A percentile compares a stretch with the other conserved stretches of the same genome.
These are phyloP conservation scores for Scatophagus argus DNA, from an alignment of 2,113 vertebrate species.

Conservation along the genomic window DNA sequence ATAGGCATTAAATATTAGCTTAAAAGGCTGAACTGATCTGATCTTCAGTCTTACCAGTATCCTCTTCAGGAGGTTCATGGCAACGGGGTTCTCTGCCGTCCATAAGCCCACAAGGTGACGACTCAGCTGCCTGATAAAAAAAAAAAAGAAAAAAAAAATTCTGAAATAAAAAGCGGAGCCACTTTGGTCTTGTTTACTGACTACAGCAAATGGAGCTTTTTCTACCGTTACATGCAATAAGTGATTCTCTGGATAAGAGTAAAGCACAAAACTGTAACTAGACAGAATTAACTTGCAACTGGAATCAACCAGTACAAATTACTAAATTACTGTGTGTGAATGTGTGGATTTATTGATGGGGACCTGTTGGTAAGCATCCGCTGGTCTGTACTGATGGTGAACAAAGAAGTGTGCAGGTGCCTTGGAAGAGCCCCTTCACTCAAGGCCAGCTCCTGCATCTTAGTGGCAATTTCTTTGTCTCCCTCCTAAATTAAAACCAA, in stretches of 20 bases:
- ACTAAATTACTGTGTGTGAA: neutral
- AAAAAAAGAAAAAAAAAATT: slow-evolving; percentile 20
- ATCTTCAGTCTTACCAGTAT: slow-evolving; percentile 90
- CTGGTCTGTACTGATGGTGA: slow-evolving; percentile 97
- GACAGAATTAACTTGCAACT: neutral
- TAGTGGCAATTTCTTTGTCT: slow-evolving; percentile 98
- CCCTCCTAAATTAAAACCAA: slow-evolving; percentile 87
- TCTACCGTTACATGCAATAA: neutral
- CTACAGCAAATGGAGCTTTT: neutral
- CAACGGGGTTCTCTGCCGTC: slow-evolving; percentile 95
- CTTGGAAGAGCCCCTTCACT: slow-evolving; percentile 97
- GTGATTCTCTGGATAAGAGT: neutral
- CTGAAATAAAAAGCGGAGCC: neutral
- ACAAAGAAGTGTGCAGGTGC: slow-evolving; percentile 97
- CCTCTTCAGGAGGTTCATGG: slow-evolving; percentile 95
- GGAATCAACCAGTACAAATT: neutral
- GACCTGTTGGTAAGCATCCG: slow-evolving; percentile 98
- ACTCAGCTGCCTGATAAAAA: slow-evolving; percentile 92
- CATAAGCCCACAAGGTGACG: slow-evolving; percentile 98
- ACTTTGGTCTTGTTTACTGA: neutral
- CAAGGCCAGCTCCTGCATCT: slow-evolving; percentile 99
- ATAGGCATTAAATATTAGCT: slow-evolving; percentile 10
- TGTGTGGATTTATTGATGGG: slow-evolving; percentile 2
- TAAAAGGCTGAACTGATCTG: neutral
- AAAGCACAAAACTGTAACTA: neutral